These are phyloP conservation scores for Palythoa heliodiscus DNA, from an alignment of 92 coral and sea anemone species.

Conservation along the genomic window DNA sequence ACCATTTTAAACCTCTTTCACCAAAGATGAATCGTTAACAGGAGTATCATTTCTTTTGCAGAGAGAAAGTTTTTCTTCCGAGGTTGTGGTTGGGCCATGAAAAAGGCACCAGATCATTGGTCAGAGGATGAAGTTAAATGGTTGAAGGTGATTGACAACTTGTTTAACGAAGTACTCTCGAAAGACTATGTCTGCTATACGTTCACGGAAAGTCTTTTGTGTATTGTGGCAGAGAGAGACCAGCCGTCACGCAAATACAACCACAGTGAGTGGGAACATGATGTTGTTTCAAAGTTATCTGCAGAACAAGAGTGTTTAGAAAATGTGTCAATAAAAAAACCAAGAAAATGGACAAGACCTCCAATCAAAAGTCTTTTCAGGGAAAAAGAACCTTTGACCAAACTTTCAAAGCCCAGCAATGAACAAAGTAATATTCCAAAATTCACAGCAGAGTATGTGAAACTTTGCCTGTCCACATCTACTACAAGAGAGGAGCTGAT, in stretches of 20 bases:
- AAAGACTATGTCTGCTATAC: background rate
- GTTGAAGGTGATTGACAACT: conserved; percentile 13
- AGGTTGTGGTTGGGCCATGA: conserved; percentile 37
- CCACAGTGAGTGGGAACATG: conserved; percentile 34
- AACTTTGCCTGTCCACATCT: conserved; percentile 9
- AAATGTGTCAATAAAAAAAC: background rate
- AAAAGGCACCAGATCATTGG: conserved; percentile 7
- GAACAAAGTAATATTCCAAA: background rate
- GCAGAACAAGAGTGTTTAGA: conserved; percentile 1
- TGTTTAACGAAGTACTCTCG: conserved; percentile 9
- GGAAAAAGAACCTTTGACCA: conserved; percentile 10
- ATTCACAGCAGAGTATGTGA: background rate
- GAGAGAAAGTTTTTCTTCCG: conserved; percentile 5
- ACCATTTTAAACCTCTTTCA: conserved; percentile 8
- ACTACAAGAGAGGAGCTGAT: conserved; percentile 34
- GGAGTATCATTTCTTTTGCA: background rate
- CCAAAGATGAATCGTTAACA: background rate
- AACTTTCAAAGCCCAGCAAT: conserved; percentile 3
- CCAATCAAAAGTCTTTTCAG: too few species aligned
- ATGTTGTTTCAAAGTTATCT: conserved; percentile 9
- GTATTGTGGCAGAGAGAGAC: conserved; percentile 20
- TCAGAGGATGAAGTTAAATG: conserved; percentile 12
- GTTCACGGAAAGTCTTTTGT: conserved; percentile 25
- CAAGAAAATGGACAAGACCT: too few species aligned
- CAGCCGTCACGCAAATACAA: background rate